phyloP scores from a whole-genome alignment of 2,113 vertebrate genomes.

The Strix aluco region DNA sequence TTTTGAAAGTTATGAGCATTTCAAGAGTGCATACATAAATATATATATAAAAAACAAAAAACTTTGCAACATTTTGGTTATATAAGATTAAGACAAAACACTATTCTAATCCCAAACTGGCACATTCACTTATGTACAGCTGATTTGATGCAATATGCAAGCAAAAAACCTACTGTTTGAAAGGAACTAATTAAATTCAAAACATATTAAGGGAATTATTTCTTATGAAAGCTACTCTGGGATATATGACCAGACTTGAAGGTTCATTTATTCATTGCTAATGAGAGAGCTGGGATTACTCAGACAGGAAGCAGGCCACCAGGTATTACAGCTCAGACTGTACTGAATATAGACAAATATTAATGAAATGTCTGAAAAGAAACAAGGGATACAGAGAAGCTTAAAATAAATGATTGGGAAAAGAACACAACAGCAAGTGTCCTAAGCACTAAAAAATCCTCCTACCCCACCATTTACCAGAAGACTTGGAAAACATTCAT shows the following conservation, averaged over 20 bases:
- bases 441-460: neutral
- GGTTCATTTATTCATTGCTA: neutral
- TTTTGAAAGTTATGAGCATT: neutral
- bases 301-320: neutral
- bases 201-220: neutral
- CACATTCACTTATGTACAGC: neutral
- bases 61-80: neutral
- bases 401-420: neutral
- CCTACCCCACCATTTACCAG: neutral
- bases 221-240: neutral
- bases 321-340: neutral
- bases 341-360: neutral
- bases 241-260: neutral
- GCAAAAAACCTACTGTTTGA: neutral
- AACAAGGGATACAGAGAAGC: neutral
- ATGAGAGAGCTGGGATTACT: slow-evolving; percentile 26
- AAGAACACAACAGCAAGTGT: neutral
- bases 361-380: neutral
- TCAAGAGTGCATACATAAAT: neutral
- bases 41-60: neutral
- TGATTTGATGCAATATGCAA: neutral
- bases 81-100: neutral
- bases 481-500: neutral
- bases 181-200: neutral
- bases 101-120: neutral